Base-by-base conservation (phyloP, 2,113 vertebrate genomes). In the Equus quagga region DNA sequence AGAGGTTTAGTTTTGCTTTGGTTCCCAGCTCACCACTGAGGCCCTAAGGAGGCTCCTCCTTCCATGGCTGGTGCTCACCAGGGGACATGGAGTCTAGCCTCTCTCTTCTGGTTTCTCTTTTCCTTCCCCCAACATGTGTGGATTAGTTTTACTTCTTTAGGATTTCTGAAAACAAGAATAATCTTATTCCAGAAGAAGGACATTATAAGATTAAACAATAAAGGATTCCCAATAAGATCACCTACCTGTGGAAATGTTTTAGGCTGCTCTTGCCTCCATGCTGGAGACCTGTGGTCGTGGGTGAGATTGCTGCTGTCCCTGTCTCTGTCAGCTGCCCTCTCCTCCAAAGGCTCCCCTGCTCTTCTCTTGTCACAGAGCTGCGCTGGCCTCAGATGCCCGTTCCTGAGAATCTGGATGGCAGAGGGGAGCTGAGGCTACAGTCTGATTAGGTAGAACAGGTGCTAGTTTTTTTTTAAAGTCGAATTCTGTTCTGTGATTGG, bases 81-180 rank as follows among this genome's bases (percentile, higher is more conserved):
- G 49, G 23, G 49, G 19, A n/a, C 21, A 3, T 2, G 23, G 51
- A 18, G 6, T 69, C n/a, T n/a, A 31, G 19, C 14, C 69, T 60
- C 56, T 70, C 19, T 31, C 73, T 70, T 78, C 62, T 93, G 46
- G 36, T 65, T 54, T 91, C 46, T 69, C 44, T 41, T 75, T 65
- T 76, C 19, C 75, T 83, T 79, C 76, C 46, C 8, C 41, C 1
- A 6, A 31, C 21, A 6, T 56, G 19, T 46, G 21, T 41, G 41
- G 18, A 23, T 84, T 64, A 83, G 54, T 67, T 88, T 79, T 80
- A n/a, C 56, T 79, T 79, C 46, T 54, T 76, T 9, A 62, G 76
- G 86, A 58, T 93, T 91, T 80, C 86, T 84, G 86, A 62, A 83
- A 97, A 80, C 64, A 62, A 64, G 24, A 73, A 54, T 60, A 19